Evolutionary conservation across 2,888 invertebrate genomes (phyloP).

Genomic region (Caenorhabditis macrosperma): DNA sequence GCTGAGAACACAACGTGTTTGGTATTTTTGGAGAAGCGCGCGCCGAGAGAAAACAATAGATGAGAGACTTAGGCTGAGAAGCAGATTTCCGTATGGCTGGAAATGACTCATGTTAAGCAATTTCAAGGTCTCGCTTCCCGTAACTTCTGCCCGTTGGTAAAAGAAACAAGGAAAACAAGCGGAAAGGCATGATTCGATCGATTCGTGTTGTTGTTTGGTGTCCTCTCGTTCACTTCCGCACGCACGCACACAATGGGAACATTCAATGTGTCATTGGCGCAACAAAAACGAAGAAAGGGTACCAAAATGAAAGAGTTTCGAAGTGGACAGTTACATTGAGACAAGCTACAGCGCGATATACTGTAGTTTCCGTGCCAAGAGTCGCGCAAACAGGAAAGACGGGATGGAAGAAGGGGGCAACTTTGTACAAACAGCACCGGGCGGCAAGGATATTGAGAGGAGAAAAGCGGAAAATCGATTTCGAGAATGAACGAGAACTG

Average conservation of each 20-base stretch:
- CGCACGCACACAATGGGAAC: not conserved
- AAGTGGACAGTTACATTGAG: not conserved
- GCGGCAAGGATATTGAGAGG: not conserved
- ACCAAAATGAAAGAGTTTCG: not conserved
- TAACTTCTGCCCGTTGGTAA: too few species aligned
- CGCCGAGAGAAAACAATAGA: too few species aligned
- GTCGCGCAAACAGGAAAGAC: not conserved
- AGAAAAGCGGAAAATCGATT: too few species aligned
- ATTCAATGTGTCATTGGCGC: not conserved
- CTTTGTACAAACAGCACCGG: not conserved
- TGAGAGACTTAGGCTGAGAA: too few species aligned
- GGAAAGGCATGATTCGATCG: not conserved
- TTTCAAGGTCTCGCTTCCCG: too few species aligned
- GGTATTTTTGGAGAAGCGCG: not conserved
- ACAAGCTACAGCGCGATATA: not conserved
- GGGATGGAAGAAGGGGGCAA: not conserved
- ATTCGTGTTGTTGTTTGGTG: not conserved
- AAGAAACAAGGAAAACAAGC: too few species aligned
- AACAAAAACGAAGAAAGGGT: not conserved
- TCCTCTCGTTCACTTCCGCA: not conserved
- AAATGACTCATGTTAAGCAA: too few species aligned
- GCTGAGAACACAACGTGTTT: not conserved
- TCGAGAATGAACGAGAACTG: not conserved
- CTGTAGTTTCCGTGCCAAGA: conserved; percentile 15
- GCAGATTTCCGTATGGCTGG: too few species aligned